Evolutionary conservation across 2,113 vertebrate species (phyloP), one percentile per base, ranked within the genome.

Genomic region (Calyptommatus sinebrachiatus): DNA sequence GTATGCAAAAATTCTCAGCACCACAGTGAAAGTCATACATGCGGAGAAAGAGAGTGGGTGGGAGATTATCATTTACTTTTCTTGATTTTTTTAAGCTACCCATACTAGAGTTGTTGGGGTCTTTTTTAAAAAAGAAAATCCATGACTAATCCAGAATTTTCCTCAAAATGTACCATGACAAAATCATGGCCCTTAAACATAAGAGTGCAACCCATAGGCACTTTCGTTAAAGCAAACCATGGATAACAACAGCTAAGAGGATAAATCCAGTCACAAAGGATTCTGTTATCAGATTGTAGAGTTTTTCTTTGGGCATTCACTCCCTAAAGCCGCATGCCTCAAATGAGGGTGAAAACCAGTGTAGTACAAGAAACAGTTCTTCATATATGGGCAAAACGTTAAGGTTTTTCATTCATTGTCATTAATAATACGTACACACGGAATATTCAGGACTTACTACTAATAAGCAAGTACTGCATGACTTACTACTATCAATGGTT

Each of bases 91-190:
- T 84, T 90, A 72, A 60, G 76, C 85, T 90, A 67, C 77, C 82
- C 75, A 85, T 61, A 57, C 41, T 14, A 57, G 8, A 6, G 14
- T 28, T 12, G 87, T 84, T 74, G 35, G 78, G 46, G 89, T 16
- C 50, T 12, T 50, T 50, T 50, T 9, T 50, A 50, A 50, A 50
- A 57, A 53, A 53, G 50, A 45, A 70, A 79, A 65, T 46, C 91
- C 90, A 90, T 91, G 84, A 92, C 89, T 91, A 92, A 93, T 79
- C 67, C 62, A 84, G 22, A 50, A 89, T 91, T 92, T 91, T 88
- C 84, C 81, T 71, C 74, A 78, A 74, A 91, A 88, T 62, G 76
- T 57, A 91, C 89, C 90, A 88, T 91, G 88, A 91, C 88, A 87
- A 91, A 91, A 88, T 89, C 88, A 91, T 80, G 91, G 79, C 81